These are phyloP conservation scores for Ptychoptera contaminata DNA, from an alignment of 2,888 invertebrate genomes.

Conservation along the genomic window DNA sequence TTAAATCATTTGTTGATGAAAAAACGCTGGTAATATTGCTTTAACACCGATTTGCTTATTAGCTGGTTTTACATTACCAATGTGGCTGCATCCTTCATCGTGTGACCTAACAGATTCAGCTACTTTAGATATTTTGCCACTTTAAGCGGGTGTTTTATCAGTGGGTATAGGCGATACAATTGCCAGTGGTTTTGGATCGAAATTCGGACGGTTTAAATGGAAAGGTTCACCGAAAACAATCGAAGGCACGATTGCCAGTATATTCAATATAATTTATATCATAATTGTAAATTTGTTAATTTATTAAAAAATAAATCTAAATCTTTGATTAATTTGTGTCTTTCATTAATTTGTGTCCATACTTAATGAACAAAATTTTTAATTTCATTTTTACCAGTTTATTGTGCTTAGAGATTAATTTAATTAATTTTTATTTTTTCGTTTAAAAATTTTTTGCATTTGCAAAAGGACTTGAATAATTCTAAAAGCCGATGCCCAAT, in stretches of 20 bases:
- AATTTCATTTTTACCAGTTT: no score
- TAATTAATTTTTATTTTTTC: no score
- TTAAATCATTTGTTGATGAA: slow-evolving; percentile 72
- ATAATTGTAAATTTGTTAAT: slow-evolving; percentile 33
- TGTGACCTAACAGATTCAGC: slow-evolving; percentile 35
- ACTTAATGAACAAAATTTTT: no score
- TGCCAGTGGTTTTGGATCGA: slow-evolving; percentile 73
- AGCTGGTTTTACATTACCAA: slow-evolving; percentile 64
- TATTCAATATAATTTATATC: no score
- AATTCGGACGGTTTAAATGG: slow-evolving; percentile 64
- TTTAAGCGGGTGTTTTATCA: slow-evolving; percentile 67
- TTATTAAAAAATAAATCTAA: slow-evolving; percentile 32
- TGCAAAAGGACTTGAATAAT: no score
- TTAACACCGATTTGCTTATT: slow-evolving; percentile 81
- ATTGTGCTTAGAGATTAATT: no score
- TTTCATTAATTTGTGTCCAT: no score
- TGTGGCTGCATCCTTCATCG: slow-evolving; percentile 52
- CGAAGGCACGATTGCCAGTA: slow-evolving; percentile 67
- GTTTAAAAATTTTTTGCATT: no score
- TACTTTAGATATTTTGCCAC: slow-evolving; percentile 35
- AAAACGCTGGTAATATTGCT: slow-evolving; percentile 64
- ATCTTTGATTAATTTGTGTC: slow-evolving; percentile 14
- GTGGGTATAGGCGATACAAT: slow-evolving; percentile 87
- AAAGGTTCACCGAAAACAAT: slow-evolving; percentile 44
- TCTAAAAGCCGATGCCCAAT: no score